Evolutionary conservation across 2,888 invertebrate genomes (phyloP).

Genomic region (Tenthredo amoena): DNA sequence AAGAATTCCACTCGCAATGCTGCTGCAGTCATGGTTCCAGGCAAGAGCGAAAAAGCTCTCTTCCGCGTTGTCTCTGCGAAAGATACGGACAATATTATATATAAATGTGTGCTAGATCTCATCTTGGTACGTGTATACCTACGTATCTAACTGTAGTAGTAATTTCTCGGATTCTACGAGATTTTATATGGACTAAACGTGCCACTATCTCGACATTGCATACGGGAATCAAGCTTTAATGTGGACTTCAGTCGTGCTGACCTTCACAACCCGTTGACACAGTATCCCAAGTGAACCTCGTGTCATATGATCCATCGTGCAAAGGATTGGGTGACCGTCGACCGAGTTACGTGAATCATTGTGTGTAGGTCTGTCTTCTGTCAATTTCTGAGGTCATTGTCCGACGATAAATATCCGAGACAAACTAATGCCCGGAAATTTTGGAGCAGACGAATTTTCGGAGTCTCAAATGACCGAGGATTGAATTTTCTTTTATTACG

Average conservation of each 20-base stretch:
- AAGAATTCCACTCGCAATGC: background rate
- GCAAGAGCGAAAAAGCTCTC: background rate
- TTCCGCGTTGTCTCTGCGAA: background rate
- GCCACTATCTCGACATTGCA: background rate
- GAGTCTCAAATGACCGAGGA: no score
- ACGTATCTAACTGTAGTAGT: background rate
- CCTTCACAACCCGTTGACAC: conserved; percentile 48
- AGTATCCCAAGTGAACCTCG: conserved; percentile 17
- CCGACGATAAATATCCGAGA: no score
- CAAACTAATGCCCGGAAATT: no score
- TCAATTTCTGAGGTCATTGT: no score
- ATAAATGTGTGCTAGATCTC: background rate
- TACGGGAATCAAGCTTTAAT: background rate
- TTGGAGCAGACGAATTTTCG: no score
- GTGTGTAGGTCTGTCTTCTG: no score
- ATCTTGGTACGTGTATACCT: background rate
- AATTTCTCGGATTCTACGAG: background rate
- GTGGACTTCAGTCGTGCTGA: conserved; percentile 20
- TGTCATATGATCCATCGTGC: conserved; percentile 21
- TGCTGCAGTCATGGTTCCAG: background rate
- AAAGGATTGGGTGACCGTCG: background rate
- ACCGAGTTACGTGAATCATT: background rate
- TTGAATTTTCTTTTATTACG: no score
- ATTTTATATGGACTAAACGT: background rate
- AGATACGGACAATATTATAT: background rate